Evolutionary conservation across 1,140 invertebrate genomes (phyloP).

Genomic region (Drosophila mauritiana): DNA sequence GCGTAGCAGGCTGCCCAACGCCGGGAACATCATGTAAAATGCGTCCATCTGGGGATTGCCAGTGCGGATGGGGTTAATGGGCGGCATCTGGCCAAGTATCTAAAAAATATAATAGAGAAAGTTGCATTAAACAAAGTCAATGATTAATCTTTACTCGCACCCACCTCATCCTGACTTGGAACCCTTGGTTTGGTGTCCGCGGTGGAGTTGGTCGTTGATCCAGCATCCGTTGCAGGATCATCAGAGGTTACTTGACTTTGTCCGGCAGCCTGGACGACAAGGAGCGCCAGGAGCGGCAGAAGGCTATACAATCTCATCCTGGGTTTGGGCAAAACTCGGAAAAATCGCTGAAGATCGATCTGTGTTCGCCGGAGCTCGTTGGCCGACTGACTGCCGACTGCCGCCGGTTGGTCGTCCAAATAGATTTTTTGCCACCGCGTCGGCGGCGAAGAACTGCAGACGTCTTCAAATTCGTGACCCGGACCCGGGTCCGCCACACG

Average conservation of each 20-base stretch:
- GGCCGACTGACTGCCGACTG: slow-evolving; percentile 56
- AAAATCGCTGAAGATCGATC: slow-evolving; percentile 13
- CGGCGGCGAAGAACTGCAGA: slow-evolving; percentile 48
- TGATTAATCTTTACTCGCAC: neutral
- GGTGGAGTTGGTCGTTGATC: neutral
- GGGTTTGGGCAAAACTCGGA: neutral
- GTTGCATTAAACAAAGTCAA: neutral
- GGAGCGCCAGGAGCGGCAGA: slow-evolving; percentile 52
- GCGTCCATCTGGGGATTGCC: slow-evolving; percentile 54
- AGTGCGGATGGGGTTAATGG: slow-evolving; percentile 12
- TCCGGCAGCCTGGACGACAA: slow-evolving; percentile 19
- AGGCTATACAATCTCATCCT: slow-evolving; percentile 57
- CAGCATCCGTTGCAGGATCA: neutral
- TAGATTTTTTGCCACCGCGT: slow-evolving; percentile 65
- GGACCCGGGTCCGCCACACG: slow-evolving; percentile 46
- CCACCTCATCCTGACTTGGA: slow-evolving; percentile 46
- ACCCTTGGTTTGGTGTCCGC: neutral
- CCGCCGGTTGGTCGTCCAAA: slow-evolving; percentile 55
- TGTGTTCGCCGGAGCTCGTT: slow-evolving; percentile 56
- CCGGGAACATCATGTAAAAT: slow-evolving; percentile 65
- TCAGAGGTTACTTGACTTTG: slow-evolving; percentile 24
- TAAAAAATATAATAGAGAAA: neutral
- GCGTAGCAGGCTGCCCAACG: slow-evolving; percentile 55
- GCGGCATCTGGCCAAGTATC: slow-evolving; percentile 57
- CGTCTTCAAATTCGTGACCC: slow-evolving; percentile 62